Conservation (phyloP, 2,797 vertebrate species). For the Pipistrellus pipistrellus region DNA sequence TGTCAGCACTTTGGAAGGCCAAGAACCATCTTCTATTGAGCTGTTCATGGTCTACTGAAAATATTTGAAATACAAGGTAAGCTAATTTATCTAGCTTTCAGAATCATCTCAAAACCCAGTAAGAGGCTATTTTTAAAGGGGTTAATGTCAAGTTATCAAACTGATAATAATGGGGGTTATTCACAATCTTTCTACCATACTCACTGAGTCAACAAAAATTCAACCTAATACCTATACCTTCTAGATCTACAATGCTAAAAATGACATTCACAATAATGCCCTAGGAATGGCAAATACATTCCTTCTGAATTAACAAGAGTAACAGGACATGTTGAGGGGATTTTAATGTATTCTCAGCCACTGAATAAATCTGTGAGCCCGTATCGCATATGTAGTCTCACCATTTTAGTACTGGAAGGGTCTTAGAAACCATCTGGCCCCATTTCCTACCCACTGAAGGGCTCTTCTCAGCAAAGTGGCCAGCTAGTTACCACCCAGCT, state of each 20-base stretch:
- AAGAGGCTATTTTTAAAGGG: constrained; percentile 14
- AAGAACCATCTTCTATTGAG: neutral
- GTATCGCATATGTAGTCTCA: neutral
- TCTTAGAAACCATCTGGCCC: neutral
- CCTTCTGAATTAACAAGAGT: constrained; percentile 35
- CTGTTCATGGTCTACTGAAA: neutral
- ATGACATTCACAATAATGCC: neutral
- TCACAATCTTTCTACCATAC: neutral
- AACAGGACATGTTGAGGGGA: neutral
- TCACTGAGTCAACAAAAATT: neutral
- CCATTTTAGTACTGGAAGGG: neutral
- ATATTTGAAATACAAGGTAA: constrained; percentile 11
- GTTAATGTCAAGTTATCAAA: constrained; percentile 15
- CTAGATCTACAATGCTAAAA: neutral
- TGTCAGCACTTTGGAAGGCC: neutral
- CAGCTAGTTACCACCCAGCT: neutral
- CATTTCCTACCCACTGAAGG: neutral
- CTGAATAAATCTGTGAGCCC: neutral
- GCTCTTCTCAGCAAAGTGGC: neutral
- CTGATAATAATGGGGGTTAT: neutral
- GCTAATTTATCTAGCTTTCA: neutral
- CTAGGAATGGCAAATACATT: neutral
- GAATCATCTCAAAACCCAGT: constrained; percentile 42
- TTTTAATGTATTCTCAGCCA: neutral
- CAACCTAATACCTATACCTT: neutral